Conservation (phyloP, 2,797 vertebrate species). For the Anolis apletophallus region DNA sequence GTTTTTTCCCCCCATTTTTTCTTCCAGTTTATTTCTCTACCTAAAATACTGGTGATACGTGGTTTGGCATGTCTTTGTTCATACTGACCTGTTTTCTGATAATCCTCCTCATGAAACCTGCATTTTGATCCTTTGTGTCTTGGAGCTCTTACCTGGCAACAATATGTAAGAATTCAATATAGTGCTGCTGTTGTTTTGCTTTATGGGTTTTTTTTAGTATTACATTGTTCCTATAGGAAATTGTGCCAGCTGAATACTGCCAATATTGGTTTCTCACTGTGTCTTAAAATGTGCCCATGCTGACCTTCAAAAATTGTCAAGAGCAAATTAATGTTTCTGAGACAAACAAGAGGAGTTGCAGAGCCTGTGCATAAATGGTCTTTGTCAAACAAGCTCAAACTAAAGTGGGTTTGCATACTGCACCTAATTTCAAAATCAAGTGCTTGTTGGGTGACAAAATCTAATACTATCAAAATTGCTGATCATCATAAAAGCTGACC, state of each 20-base stretch:
- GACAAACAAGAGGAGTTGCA: conserved; percentile 35
- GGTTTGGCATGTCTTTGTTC: conserved; percentile 70
- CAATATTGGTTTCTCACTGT: conserved; percentile 68
- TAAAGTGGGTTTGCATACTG: background rate
- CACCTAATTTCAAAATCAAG: conserved; percentile 33
- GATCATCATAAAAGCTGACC: conserved; percentile 7
- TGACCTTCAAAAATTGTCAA: conserved; percentile 70
- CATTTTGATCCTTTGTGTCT: conserved; percentile 70
- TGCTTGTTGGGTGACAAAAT: conserved; percentile 48
- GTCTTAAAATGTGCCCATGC: conserved; percentile 64
- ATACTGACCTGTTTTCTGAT: conserved; percentile 61
- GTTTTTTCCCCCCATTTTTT: conserved; percentile 33
- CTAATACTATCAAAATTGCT: background rate
- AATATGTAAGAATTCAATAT: conserved; percentile 69
- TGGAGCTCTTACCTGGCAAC: conserved; percentile 72
- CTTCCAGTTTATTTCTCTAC: conserved; percentile 77
- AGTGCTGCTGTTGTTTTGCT: conserved; percentile 33
- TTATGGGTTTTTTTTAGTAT: conserved; percentile 66
- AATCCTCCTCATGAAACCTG: conserved; percentile 71
- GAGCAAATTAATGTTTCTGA: conserved; percentile 58
- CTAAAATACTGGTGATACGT: conserved; percentile 65
- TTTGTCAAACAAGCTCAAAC: conserved; percentile 16
- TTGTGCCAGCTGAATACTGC: conserved; percentile 76
- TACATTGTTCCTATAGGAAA: conserved; percentile 72
- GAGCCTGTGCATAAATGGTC: conserved; percentile 43